Conservation (phyloP, 2,888 invertebrate genomes). For the Pachycephus smyrnensis region DNA sequence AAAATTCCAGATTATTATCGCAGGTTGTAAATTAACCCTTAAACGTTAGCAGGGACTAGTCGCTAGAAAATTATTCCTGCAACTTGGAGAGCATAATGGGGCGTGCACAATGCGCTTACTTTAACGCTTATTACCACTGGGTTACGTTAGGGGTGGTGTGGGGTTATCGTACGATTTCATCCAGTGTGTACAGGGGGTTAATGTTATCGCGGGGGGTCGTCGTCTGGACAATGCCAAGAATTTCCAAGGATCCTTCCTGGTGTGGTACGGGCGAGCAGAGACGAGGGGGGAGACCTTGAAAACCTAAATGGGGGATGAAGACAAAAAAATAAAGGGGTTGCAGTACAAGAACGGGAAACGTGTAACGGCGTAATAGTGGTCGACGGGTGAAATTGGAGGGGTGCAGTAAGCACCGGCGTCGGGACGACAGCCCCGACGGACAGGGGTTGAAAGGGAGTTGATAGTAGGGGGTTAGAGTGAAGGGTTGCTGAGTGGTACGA, state of each 20-base stretch:
- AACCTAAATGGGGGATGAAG: not conserved
- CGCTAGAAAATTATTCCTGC: not conserved
- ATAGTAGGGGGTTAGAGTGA: not conserved
- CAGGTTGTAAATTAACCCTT: not conserved
- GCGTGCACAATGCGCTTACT: not conserved
- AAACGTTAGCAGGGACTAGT: not conserved
- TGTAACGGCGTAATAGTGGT: constrained; percentile 1
- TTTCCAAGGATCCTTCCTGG: not conserved
- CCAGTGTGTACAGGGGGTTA: not conserved
- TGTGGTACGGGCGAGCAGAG: not conserved
- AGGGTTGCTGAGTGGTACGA: not conserved
- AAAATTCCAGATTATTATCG: not conserved
- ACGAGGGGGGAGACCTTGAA: not conserved
- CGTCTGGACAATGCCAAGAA: not conserved
- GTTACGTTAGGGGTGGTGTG: not conserved
- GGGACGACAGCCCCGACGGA: constrained; percentile 1
- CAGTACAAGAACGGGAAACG: not conserved
- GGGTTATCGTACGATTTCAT: not conserved
- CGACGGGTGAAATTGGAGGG: not conserved
- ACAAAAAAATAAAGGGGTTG: not conserved
- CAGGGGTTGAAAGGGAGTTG: not conserved
- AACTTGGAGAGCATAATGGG: not conserved
- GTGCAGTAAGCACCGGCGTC: not conserved
- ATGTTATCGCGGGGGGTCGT: not conserved
- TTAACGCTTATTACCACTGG: not conserved